Base-by-base conservation (phyloP, 2,888 invertebrate species). In the Galerucella pusilla region DNA sequence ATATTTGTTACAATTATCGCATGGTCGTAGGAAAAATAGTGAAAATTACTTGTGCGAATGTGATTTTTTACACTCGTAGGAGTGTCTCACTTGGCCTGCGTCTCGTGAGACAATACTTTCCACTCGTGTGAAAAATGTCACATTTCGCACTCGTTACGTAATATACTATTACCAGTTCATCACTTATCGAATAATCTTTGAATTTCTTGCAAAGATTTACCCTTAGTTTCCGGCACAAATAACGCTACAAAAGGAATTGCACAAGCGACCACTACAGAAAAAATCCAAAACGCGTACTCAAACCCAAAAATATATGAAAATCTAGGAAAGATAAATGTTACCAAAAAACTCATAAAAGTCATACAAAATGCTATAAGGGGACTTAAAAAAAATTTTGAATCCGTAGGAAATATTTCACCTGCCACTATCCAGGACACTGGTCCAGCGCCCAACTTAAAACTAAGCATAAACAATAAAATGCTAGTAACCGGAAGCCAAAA, bases 391-490 rank as follows among this genome's bases (percentile, higher is more conserved):
- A 93, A 91, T 86, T 94, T 94, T 1, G 94, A 92, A 80, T 94
- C 93, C 0, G 92, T 88, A 46, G 96, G 92, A 86, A 96, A 93
- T 86, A 96, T 90, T 86, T 96, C 96, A 0, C 94, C 93, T 89
- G 94, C 91, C 57, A 96, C 91, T 0, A 94, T 93, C 95, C 95
- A 95, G 0, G 94, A 93, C 54, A 95, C 85, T 0, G 94, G 93
- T 1, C 96, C 95, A 68, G 93, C 90, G 1, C 92, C 91, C 87
- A 84, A 4, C 76, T 94, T 93, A 88, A 94, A 95, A 0, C 92
- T 91, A 70, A 92, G 87, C 75, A 94, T 93, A 88, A 92, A 95
- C 14, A 93, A 80, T 1, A 95, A 90, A 57, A 95, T 86, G 0
- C 94, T 91, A 4, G 91, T 85, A 4, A 95, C 89, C 0, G 95